Percentiles rank a stretch among this genome's conserved stretches.
Conservation (phyloP, 1,140 invertebrate genomes). For the Pseudomyrmex dendroicus region DNA sequence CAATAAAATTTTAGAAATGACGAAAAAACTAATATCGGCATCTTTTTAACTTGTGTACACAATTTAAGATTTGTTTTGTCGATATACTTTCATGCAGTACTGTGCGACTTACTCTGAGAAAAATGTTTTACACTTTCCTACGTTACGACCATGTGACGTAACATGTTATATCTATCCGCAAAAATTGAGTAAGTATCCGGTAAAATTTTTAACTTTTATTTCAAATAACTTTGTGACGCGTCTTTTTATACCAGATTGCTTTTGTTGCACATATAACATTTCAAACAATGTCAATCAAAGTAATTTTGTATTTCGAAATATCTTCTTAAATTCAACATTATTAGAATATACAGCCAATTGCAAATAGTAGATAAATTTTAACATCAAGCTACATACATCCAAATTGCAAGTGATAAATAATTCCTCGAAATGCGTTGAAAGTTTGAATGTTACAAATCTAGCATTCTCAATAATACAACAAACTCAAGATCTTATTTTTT, state of each 20-base stretch:
- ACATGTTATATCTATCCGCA: constrained; percentile 13
- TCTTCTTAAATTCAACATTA: constrained; percentile 13
- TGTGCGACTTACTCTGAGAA: background rate
- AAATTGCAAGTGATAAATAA: background rate
- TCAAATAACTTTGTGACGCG: background rate
- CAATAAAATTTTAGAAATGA: constrained; percentile 32
- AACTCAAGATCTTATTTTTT: constrained; percentile 45
- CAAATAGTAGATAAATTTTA: constrained; percentile 2
- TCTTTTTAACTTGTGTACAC: constrained; percentile 16
- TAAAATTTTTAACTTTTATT: constrained; percentile 12
- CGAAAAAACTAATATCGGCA: constrained; percentile 11
- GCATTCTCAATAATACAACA: constrained; percentile 43
- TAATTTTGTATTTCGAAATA: background rate
- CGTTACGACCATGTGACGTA: constrained; percentile 27
- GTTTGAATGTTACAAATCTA: constrained; percentile 39
- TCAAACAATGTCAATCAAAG: background rate
- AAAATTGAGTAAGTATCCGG: background rate
- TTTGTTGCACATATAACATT: constrained; percentile 28
- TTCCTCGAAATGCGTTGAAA: background rate
- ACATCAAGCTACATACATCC: background rate
- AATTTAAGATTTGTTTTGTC: constrained; percentile 18
- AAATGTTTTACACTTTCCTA: constrained; percentile 45
- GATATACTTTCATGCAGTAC: too few relatives aligned
- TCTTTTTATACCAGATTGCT: background rate
- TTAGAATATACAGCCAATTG: constrained; percentile 4